These are phyloP conservation scores for Pardalotus punctatus DNA, from an alignment of 2,113 vertebrate genomes.

Conservation along the genomic window DNA sequence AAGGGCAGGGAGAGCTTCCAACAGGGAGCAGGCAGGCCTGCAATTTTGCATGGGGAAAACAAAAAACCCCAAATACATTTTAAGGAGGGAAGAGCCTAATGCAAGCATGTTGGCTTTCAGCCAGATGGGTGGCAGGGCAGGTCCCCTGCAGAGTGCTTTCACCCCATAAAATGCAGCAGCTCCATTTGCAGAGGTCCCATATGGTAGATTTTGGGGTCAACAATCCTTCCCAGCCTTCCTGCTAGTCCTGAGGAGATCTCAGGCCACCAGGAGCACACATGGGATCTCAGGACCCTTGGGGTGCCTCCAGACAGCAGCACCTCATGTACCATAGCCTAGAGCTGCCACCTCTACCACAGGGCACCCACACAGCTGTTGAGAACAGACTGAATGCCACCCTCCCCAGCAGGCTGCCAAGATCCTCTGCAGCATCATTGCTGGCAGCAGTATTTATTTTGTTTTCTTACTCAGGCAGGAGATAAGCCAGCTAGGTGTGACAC, in stretches of 20 bases:
- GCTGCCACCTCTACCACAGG: background rate
- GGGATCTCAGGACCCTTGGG: background rate
- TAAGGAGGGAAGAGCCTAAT: background rate
- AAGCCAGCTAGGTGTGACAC: background rate
- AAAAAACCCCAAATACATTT: background rate
- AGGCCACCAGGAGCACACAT: background rate
- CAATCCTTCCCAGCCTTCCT: background rate
- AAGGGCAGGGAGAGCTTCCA: background rate
- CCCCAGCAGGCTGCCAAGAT: background rate
- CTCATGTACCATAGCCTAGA: background rate
- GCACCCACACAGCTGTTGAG: background rate
- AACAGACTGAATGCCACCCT: background rate
- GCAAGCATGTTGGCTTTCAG: background rate
- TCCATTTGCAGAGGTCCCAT: background rate
- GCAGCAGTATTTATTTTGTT: constrained; percentile 17
- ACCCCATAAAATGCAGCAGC: background rate
- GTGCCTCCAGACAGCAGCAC: background rate
- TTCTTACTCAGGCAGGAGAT: background rate
- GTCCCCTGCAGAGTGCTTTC: background rate
- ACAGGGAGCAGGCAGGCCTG: background rate
- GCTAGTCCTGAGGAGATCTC: background rate
- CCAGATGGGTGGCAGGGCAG: background rate
- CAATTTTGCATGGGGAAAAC: background rate
- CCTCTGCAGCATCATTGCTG: background rate
- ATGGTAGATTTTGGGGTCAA: background rate